Percentiles rank a stretch among this genome's conserved stretches.
These are phyloP conservation scores for Pollenia amentaria DNA, from an alignment of 2,888 invertebrate species.

Conservation along the genomic window DNA sequence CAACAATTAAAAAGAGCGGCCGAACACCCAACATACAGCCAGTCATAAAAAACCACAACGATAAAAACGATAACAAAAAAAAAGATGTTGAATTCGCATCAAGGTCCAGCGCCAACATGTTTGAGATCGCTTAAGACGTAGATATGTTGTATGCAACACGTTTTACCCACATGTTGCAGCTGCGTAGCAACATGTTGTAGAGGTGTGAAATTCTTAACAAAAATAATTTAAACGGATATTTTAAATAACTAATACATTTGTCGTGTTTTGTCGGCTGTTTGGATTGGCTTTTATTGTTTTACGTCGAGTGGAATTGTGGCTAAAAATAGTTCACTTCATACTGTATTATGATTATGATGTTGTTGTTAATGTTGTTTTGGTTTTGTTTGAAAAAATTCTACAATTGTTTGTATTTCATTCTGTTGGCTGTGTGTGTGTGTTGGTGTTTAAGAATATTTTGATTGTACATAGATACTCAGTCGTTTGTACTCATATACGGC, in stretches of 20 bases:
- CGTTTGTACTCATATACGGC: slow-evolving; percentile 5
- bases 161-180: slow-evolving; percentile 23
- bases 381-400: slow-evolving; percentile 3
- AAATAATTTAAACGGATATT: slow-evolving; percentile 11
- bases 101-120: neutral
- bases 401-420: slow-evolving; percentile 44
- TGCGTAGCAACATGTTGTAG: slow-evolving; percentile 26
- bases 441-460: neutral
- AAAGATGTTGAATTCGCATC: neutral
- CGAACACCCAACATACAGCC: neutral
- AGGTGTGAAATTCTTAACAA: neutral
- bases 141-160: slow-evolving; percentile 5
- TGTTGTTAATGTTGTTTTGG: neutral
- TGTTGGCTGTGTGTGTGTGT: neutral
- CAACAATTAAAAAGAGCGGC: slow-evolving; percentile 55
- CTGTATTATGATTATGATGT: slow-evolving; percentile 1
- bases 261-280: slow-evolving; percentile 7
- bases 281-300: slow-evolving; percentile 6
- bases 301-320: slow-evolving; percentile 29
- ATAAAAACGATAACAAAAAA: slow-evolving; percentile 30
- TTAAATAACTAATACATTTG: slow-evolving; percentile 12
- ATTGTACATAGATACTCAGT: neutral
- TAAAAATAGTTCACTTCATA: slow-evolving; percentile 60
- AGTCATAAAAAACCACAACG: too few species aligned
- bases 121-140: neutral